Evolutionary conservation across 2,113 vertebrate genomes (phyloP), one percentile per base, ranked within the genome.

Genomic region (Pardalotus punctatus): DNA sequence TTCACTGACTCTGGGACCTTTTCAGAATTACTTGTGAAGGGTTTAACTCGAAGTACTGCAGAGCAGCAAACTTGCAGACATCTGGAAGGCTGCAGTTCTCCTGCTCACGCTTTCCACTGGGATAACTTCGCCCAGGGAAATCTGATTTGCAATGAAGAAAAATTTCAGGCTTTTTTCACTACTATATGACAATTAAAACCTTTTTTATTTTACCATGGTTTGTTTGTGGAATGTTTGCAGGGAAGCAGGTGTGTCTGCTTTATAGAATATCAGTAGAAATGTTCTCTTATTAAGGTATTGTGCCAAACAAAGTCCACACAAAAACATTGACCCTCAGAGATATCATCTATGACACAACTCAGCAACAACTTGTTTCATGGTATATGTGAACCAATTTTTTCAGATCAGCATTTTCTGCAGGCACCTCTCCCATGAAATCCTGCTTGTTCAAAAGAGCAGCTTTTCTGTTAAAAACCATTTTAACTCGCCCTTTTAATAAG

Each of bases 71-170:
- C 12, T 78, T 70, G 69, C 66, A 90, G 66, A 60, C 31, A 60
- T 94, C 88, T 94, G 86, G 76, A 92, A 91, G 64, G 17, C 38
- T 90, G 54, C 27, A 70, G 22, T 61, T 82, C 31, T 83, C 42
- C 42, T 70, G 43, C 43, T 94, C 81, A 88, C 67, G 80, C 29
- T 96, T 96, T 94, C 92, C 87, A 77, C 60, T 43, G 50, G 74
- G 29, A 51, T 92, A 77, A 93, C 27, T 19, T 57, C 81, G 69
- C 14, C 21, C 29, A 20, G 28, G 20, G 62, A 79, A 86, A 80
- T 58, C 43, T 88, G 60, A 65, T 66, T 61, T 80, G 45, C 23
- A 88, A 93, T 77, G 43, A 86, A 88, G 80, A 92, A n/a, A 81
- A 58, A 92, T 58, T 11, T 71, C 51, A 70, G 21, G 6, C 11